These are phyloP conservation scores for Allobates femoralis DNA, from an alignment of 2,797 vertebrate genomes.

Conservation along the genomic window DNA sequence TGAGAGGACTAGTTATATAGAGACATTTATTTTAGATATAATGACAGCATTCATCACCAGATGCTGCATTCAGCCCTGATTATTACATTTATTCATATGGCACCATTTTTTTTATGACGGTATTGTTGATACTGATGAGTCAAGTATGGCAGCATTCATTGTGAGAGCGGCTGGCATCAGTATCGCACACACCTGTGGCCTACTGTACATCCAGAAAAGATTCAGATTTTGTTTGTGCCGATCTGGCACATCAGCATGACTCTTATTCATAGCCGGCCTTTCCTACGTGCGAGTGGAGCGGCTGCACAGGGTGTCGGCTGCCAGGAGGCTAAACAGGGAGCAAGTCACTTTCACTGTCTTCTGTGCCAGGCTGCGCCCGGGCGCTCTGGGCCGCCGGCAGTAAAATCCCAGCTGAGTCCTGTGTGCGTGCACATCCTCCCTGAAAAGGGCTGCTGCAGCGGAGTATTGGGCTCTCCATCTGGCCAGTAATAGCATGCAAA, in stretches of 20 bases:
- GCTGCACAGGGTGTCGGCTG: too few species aligned
- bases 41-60: background rate
- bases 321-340: too few species aligned
- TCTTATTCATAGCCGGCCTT: too few species aligned
- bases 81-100: constrained; percentile 11
- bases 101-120: background rate
- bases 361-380: too few species aligned
- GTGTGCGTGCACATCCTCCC: too few species aligned
- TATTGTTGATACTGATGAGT: background rate
- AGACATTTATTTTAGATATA: constrained; percentile 13
- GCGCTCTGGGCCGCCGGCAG: too few species aligned
- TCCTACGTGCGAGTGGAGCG: too few species aligned
- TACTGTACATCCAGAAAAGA: background rate
- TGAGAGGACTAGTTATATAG: constrained; percentile 5
- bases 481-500: too few species aligned
- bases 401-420: too few species aligned
- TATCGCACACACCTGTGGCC: constrained; percentile 5
- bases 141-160: constrained; percentile 1
- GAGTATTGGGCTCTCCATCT: too few species aligned
- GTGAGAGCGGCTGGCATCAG: background rate
- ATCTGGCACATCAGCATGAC: background rate
- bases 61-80: background rate
- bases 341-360: too few species aligned
- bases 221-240: background rate
- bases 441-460: too few species aligned